Evolutionary conservation across 2,113 vertebrate species (phyloP).

Genomic region (Vombatus ursinus): DNA sequence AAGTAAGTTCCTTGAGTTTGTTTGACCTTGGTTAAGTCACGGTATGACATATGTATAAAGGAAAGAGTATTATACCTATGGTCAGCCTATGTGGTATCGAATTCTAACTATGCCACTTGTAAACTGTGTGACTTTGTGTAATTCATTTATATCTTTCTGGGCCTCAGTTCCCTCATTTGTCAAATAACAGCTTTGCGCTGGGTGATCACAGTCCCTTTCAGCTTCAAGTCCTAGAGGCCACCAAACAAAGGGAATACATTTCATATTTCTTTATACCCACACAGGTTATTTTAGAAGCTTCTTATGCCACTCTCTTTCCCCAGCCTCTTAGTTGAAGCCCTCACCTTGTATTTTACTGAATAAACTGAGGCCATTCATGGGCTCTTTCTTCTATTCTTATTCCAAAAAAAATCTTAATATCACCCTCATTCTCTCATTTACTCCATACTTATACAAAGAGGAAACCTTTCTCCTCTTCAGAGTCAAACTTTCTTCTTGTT

Average conservation of each 20-base stretch:
- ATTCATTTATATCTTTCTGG: background rate
- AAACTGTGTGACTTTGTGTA: background rate
- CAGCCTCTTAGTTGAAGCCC: background rate
- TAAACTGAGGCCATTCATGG: background rate
- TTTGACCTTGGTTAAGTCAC: background rate
- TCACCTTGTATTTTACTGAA: background rate
- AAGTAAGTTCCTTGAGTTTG: background rate
- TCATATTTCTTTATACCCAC: background rate
- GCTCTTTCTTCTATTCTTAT: background rate
- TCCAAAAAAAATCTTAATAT: background rate
- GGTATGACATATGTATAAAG: background rate
- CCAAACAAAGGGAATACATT: background rate
- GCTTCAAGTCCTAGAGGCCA: background rate
- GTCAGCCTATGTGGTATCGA: background rate
- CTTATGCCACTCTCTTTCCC: background rate
- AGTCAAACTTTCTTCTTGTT: background rate
- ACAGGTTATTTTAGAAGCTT: background rate
- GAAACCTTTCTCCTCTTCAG: background rate
- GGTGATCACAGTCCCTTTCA: background rate
- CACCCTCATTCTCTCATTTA: background rate
- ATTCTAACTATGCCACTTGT: background rate
- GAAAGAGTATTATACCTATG: background rate
- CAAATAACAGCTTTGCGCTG: background rate
- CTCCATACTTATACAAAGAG: background rate
- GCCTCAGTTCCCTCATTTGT: background rate